A percentile compares a stretch with the other conserved stretches of the same genome.
Evolutionary conservation across 2,113 vertebrate species (phyloP).

Genomic region (Psilopogon haemacephalus): DNA sequence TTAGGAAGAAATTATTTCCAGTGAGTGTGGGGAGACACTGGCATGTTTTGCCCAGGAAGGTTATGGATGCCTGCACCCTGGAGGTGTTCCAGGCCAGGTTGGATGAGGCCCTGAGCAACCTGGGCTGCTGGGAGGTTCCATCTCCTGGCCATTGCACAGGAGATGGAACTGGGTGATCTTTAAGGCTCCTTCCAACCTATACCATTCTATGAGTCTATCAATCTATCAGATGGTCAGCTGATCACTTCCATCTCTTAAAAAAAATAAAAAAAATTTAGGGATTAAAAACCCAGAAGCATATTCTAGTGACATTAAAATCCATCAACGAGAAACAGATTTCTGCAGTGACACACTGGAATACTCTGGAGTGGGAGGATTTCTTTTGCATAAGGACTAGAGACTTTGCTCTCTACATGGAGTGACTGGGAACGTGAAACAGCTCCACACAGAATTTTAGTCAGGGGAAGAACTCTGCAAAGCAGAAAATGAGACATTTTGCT

Average conservation of each 20-base stretch:
- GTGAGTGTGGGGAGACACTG: too few species aligned
- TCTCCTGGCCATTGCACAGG: too few species aligned
- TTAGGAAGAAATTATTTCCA: too few species aligned
- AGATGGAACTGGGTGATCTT: too few species aligned
- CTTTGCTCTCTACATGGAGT: not conserved
- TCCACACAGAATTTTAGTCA: not conserved
- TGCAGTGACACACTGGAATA: not conserved
- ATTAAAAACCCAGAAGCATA: not conserved
- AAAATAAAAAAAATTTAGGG: not conserved
- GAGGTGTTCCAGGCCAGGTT: too few species aligned
- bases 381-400: not conserved
- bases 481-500: not conserved
- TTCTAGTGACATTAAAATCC: constrained; percentile 30
- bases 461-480: not conserved
- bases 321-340: not conserved
- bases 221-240: constrained; percentile 20
- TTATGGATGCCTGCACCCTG: too few species aligned
- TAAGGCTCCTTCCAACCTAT: too few species aligned
- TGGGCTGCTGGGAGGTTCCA: too few species aligned
- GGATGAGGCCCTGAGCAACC: too few species aligned
- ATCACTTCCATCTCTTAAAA: not conserved
- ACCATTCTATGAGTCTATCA: not conserved
- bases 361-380: not conserved
- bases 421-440: not conserved
- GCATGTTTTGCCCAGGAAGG: too few species aligned